A percentile compares a stretch with the other conserved stretches of the same genome.
These are phyloP conservation scores for Lytechinus pictus DNA, from an alignment of 35 echinoderm and acorn worm species.

Conservation along the genomic window DNA sequence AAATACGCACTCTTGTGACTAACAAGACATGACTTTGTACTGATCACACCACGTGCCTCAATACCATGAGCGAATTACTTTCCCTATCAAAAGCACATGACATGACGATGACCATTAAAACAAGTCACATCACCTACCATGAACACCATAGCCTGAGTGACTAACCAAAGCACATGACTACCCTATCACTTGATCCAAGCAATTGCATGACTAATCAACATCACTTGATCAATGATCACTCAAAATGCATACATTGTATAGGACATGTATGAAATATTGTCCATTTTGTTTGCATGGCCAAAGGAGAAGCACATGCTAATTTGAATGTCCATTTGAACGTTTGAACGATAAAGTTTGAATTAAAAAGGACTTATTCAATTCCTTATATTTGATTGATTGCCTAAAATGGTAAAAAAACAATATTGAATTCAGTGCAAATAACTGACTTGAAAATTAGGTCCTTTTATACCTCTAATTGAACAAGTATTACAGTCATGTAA, in stretches of 20 bases:
- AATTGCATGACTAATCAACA: not conserved
- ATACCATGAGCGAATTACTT: too few species aligned
- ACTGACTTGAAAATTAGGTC: not conserved
- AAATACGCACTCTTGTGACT: too few species aligned
- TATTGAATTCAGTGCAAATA: not conserved
- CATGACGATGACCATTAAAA: not conserved
- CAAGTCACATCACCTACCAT: not conserved
- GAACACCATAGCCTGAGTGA: too few species aligned
- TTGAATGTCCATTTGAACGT: not conserved
- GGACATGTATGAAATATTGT: not conserved
- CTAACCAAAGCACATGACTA: not conserved
- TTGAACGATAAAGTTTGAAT: not conserved
- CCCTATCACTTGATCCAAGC: not conserved
- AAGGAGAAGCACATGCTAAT: not conserved
- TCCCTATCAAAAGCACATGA: too few species aligned
- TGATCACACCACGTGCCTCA: too few species aligned
- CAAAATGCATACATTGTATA: not conserved
- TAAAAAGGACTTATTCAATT: not conserved
- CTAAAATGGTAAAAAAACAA: not conserved
- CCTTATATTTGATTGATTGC: not conserved
- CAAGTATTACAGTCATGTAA: not conserved
- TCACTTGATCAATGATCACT: not conserved
- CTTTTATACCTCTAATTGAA: not conserved
- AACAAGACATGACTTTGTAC: too few species aligned
- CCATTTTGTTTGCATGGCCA: not conserved